These are phyloP conservation scores for Pseudorectes ferrugineus DNA, from an alignment of 2,113 vertebrate species.

Conservation along the genomic window DNA sequence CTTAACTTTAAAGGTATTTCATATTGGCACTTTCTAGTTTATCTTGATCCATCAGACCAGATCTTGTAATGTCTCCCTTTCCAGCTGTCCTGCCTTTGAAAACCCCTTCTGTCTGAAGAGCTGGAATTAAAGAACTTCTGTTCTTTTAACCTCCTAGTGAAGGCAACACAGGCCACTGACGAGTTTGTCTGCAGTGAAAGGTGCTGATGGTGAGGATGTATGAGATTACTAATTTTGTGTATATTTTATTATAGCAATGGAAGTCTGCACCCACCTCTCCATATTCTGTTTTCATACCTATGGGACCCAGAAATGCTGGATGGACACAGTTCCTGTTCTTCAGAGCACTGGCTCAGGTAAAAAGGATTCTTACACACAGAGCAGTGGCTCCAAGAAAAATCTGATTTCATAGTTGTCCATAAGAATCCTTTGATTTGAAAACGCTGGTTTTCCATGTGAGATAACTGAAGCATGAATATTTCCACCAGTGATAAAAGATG, in stretches of 20 bases:
- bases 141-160: background rate
- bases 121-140: background rate
- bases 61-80: background rate
- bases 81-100: background rate
- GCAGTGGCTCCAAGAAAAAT: background rate
- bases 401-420: background rate
- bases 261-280: background rate
- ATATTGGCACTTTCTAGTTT: background rate
- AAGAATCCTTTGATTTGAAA: conserved; percentile 18
- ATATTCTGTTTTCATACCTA: background rate
- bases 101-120: background rate
- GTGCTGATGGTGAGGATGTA: background rate
- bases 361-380: background rate
- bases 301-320: background rate
- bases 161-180: background rate
- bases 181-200: background rate
- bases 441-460: background rate
- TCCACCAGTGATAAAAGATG: background rate
- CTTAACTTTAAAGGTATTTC: background rate
- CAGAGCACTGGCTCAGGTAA: background rate
- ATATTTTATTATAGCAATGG: background rate
- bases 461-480: background rate
- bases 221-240: background rate
- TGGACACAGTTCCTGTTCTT: background rate
- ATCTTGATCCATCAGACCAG: background rate